Conservation (phyloP, 2,888 invertebrate genomes). For the Alviniconcha strummeri region DNA sequence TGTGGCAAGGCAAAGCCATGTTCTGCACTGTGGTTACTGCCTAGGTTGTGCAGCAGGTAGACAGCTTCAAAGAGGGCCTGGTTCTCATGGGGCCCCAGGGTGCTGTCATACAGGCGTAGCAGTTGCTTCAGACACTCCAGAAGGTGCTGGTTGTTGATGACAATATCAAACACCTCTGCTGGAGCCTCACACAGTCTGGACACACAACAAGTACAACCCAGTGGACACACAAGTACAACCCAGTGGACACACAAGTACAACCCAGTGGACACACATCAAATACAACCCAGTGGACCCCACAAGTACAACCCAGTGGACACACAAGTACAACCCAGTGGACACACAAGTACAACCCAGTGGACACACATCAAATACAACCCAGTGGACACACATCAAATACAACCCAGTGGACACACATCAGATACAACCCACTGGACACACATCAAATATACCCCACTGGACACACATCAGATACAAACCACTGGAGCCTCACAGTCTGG, state of each 20-base stretch:
- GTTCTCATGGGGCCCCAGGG: conserved; percentile 40
- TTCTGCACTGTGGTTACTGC: conserved; percentile 75
- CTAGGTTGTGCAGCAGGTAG: conserved; percentile 82
- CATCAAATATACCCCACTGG: too few relatives aligned
- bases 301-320: conserved; percentile 44
- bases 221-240: conserved; percentile 49
- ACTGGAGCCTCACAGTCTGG: too few relatives aligned
- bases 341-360: too few relatives aligned
- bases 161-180: conserved; percentile 79
- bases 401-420: too few relatives aligned
- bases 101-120: conserved; percentile 76
- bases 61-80: conserved; percentile 79
- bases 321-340: conserved; percentile 4
- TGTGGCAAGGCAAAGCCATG: conserved; percentile 59
- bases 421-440: too few relatives aligned
- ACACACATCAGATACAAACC: too few relatives aligned
- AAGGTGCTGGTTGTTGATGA: conserved; percentile 82
- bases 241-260: conserved; percentile 25
- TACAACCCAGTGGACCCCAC: conserved; percentile 37
- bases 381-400: too few relatives aligned
- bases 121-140: conserved; percentile 83
- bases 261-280: neutral
- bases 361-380: too few relatives aligned
- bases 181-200: conserved; percentile 79
- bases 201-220: neutral